Percentiles rank a stretch among this genome's conserved stretches.
Evolutionary conservation across 2,113 vertebrate species (phyloP).

Genomic region (Bubalus kerabau): DNA sequence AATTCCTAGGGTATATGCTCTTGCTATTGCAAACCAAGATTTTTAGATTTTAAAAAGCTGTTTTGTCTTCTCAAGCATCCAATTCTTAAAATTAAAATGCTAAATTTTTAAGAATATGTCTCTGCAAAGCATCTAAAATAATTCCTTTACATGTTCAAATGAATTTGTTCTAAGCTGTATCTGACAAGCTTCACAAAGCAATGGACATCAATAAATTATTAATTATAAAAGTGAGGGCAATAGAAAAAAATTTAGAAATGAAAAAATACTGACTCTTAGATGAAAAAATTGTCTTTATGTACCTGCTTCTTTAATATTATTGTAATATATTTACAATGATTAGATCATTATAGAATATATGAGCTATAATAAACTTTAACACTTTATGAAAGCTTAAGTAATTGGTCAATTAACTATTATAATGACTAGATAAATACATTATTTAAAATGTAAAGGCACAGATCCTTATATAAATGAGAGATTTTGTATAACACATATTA

Average conservation of each 20-base stretch:
- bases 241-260: neutral
- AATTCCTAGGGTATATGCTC: neutral
- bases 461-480: neutral
- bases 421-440: neutral
- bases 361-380: neutral
- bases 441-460: neutral
- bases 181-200: neutral
- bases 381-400: neutral
- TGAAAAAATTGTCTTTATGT: neutral
- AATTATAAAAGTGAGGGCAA: neutral
- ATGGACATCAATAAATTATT: neutral
- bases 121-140: neutral
- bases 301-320: neutral
- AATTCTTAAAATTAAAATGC: neutral
- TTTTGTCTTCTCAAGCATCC: neutral
- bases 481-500: neutral
- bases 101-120: neutral
- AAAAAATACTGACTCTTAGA: neutral
- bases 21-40: neutral
- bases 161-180: neutral
- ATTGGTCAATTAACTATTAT: neutral
- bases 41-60: neutral
- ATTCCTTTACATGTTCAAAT: neutral
- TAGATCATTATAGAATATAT: neutral
- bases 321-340: neutral